Evolutionary conservation across 1,140 invertebrate species (phyloP).

Genomic region (Spodoptera litura): DNA sequence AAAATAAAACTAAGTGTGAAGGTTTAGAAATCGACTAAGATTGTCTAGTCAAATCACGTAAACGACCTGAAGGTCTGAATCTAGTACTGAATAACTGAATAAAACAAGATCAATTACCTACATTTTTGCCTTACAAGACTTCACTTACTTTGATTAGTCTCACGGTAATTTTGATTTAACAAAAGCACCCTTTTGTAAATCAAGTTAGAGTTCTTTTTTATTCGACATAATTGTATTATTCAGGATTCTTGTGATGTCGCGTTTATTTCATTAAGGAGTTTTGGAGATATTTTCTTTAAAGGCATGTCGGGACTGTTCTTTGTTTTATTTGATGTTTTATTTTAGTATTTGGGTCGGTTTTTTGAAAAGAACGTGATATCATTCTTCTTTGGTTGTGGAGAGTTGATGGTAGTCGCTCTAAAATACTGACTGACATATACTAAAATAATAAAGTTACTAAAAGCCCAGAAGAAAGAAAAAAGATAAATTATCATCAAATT

Average conservation of each 20-base stretch:
- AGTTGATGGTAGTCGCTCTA: too few relatives aligned
- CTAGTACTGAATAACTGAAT: conserved; percentile 4
- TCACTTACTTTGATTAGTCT: background rate
- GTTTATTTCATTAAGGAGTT: conserved; percentile 3
- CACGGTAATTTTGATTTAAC: conserved; percentile 17
- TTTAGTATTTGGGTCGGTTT: too few relatives aligned
- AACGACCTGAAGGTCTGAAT: background rate
- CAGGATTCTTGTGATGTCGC: background rate
- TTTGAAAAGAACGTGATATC: too few relatives aligned
- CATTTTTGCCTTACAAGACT: background rate
- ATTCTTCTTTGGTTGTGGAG: too few relatives aligned
- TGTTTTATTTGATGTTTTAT: background rate
- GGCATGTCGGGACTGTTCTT: background rate
- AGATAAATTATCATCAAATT: too few relatives aligned
- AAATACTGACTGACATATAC: too few relatives aligned
- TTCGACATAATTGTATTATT: conserved; percentile 12
- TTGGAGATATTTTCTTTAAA: conserved; percentile 3
- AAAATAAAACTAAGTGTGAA: too few relatives aligned
- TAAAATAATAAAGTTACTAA: too few relatives aligned
- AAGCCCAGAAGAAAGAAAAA: too few relatives aligned
- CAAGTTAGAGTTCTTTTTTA: conserved; percentile 4
- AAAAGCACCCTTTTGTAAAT: conserved; percentile 13
- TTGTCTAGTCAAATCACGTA: too few relatives aligned
- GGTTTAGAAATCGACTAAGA: too few relatives aligned
- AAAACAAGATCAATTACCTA: conserved; percentile 1